A percentile compares a stretch with the other conserved stretches of the same genome.
These are phyloP conservation scores for Epirrhoe tristata DNA, from an alignment of 2,888 invertebrate species.

Conservation along the genomic window DNA sequence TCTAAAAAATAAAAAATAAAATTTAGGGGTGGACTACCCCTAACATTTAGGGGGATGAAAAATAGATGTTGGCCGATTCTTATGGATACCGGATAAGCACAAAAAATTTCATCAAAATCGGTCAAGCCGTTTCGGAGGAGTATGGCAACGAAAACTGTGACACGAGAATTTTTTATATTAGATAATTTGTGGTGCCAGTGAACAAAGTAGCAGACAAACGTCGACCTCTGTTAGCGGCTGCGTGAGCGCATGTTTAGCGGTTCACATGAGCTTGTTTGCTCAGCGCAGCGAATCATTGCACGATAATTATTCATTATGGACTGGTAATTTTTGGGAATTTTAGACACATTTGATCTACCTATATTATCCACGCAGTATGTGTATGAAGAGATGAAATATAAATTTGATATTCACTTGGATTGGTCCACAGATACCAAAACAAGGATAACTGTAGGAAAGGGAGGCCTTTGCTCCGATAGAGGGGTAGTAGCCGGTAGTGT, in stretches of 20 bases:
- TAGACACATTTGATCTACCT: not conserved
- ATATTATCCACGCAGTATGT: not conserved
- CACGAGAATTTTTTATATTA: too few species aligned
- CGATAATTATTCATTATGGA: slow-evolving; percentile 19
- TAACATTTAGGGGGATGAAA: too few species aligned
- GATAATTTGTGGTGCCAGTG: too few species aligned
- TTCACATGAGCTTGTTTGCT: slow-evolving; percentile 14
- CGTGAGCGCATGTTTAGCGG: slow-evolving; percentile 25
- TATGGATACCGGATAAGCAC: too few species aligned
- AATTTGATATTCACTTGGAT: not conserved
- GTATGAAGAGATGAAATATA: not conserved
- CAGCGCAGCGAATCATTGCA: slow-evolving; percentile 16
- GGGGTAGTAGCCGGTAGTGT: too few species aligned
- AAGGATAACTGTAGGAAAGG: not conserved
- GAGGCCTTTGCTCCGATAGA: too few species aligned
- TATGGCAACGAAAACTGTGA: too few species aligned
- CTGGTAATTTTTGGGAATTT: slow-evolving; percentile 10
- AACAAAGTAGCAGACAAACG: not conserved
- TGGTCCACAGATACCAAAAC: not conserved
- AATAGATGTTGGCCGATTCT: too few species aligned
- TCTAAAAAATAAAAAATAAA: too few species aligned
- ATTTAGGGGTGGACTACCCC: too few species aligned
- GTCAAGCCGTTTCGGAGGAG: too few species aligned
- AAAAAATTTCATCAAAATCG: too few species aligned
- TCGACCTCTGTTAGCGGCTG: slow-evolving; percentile 11